Evolutionary conservation across 1,140 invertebrate species (phyloP), one percentile per base, ranked within the genome.

Genomic region (Penaeus chinensis): DNA sequence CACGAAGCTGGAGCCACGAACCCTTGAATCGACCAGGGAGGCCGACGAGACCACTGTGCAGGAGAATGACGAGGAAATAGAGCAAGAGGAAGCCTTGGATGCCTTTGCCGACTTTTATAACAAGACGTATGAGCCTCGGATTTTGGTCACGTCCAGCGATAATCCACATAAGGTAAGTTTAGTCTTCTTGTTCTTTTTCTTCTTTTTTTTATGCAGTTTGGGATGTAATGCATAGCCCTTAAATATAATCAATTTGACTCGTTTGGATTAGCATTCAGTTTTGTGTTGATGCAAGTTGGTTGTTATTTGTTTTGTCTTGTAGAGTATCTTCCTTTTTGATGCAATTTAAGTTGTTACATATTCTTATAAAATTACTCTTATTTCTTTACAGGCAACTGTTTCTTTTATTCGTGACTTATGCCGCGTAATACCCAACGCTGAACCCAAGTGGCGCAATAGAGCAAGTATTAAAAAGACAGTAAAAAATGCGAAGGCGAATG

Each of bases 401-500:
- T 54, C 32, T 91, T 99, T 99, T 93, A 97, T 97, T 79, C 94
- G 96, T 90, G 98, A 99, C 92, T 93, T 99, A 16, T 95, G 95
- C 24, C 94, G 96, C 87, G 96, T 98, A 32, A 96, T 99, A 91
- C 98, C 98, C 20, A 99, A 99, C 92, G 96, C 98, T 7, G 93
- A 95, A 74, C 94, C 96, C 0, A 93, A 95, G 62, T 96, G 96
- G 89, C 93, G 97, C 77, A 95, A 96, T 91, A 94, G 96, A 89
- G 95, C 96, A n/a, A 95, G 96, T 79, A 94, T 99, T 0, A 99
- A 99, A 92, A 97, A 97, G 91, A 97, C 99, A 85, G 95, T 98
- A 0, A 95, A 96, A 90, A 95, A 96, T 91, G 96, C 96, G 0
- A 95, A 94, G 24, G 93, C 94, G 1, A 95, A 95, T 90, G 94